Evolutionary conservation across 2,113 vertebrate species (phyloP).

Genomic region (Anas platyrhynchos): DNA sequence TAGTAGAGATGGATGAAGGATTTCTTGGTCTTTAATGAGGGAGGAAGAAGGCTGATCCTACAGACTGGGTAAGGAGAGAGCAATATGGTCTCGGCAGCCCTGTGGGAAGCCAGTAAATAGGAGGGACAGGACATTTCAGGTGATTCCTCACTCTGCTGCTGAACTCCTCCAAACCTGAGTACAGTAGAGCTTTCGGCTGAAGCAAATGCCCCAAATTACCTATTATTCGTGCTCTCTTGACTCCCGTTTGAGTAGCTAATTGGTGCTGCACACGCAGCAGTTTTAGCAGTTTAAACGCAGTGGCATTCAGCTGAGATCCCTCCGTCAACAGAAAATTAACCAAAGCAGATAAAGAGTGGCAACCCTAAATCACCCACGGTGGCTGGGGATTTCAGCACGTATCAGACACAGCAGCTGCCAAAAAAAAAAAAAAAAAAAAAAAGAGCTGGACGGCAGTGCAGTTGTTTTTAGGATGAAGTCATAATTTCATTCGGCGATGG

Average conservation of each 20-base stretch:
- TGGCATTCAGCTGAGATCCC: neutral
- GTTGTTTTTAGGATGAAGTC: neutral
- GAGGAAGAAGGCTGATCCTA: neutral
- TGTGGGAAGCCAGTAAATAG: neutral
- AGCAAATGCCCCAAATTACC: neutral
- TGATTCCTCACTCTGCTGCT: neutral
- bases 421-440: no score
- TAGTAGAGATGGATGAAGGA: neutral
- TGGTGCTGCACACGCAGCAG: neutral
- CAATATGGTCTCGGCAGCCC: neutral
- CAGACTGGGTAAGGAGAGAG: neutral
- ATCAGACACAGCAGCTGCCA: neutral
- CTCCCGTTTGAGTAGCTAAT: neutral
- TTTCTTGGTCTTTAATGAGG: neutral
- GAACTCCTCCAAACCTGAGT: neutral
- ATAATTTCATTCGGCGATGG: neutral
- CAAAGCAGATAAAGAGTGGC: neutral
- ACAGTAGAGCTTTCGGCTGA: fast-evolving
- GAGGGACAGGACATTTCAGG: neutral
- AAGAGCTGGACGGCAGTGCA: neutral
- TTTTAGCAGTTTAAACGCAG: neutral
- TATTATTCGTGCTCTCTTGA: neutral
- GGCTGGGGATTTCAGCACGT: neutral
- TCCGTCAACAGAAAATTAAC: neutral
- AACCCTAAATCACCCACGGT: neutral